Percentiles rank a stretch among this genome's conserved stretches.
phyloP scores from a whole-genome alignment of 2,113 vertebrate genomes.

The Zosterops borbonicus region DNA sequence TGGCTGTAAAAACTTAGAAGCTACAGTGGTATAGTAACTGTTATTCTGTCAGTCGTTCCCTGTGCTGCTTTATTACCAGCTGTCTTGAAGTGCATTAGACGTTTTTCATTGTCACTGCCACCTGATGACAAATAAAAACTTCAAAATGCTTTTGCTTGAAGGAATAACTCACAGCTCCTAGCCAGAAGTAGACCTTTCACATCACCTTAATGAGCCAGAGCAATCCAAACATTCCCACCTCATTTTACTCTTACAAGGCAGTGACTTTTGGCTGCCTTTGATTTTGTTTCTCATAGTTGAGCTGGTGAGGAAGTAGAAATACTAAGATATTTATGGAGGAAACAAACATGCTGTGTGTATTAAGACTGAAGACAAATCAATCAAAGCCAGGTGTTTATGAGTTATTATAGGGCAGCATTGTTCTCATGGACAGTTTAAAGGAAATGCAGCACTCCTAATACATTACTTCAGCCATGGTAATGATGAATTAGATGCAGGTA shows the following conservation, averaged over 20 bases:
- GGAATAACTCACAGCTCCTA: not conserved
- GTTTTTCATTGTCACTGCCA: conserved; percentile 2
- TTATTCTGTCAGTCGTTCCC: conserved; percentile 7
- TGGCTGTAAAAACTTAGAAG: conserved; percentile 51
- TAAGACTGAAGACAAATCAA: not conserved
- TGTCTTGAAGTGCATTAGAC: conserved; percentile 47
- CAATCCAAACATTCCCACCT: not conserved
- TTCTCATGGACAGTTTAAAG: not conserved
- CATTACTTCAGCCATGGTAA: not conserved
- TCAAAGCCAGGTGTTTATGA: not conserved
- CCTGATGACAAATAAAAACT: conserved; percentile 46
- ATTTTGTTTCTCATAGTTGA: not conserved
- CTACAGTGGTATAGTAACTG: not conserved
- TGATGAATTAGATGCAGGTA: not conserved
- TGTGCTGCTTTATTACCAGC: conserved; percentile 8
- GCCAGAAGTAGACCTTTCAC: conserved; percentile 18
- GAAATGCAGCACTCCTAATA: not conserved
- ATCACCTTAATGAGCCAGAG: not conserved
- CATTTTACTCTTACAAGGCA: not conserved
- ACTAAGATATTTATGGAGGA: not conserved
- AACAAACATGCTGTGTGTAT: not conserved
- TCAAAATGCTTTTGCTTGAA: conserved; percentile 41
- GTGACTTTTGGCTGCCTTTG: conserved; percentile 8
- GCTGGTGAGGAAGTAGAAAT: not conserved
- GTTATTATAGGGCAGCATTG: not conserved